phyloP scores from a whole-genome alignment of 2,113 vertebrate genomes.

The Abramis brama region DNA sequence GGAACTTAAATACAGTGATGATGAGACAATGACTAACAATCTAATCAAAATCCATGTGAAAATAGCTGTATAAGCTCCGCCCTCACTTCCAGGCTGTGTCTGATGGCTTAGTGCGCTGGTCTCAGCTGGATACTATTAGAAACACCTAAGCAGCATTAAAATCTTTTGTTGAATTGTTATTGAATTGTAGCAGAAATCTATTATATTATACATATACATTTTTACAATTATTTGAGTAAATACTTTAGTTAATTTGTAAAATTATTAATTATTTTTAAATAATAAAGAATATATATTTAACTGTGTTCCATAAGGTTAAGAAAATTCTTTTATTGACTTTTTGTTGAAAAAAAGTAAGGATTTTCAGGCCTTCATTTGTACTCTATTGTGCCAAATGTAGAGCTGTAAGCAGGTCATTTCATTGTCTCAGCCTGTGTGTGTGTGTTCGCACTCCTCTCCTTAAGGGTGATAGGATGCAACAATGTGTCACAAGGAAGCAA shows the following conservation, averaged over 20 bases:
- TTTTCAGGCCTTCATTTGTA: background rate
- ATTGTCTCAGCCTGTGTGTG: background rate
- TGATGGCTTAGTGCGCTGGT: no score
- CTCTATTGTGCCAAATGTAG: background rate
- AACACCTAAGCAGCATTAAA: no score
- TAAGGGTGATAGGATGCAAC: background rate
- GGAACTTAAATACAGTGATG: no score
- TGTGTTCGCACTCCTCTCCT: background rate
- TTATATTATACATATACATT: no score
- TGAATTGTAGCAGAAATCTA: no score
- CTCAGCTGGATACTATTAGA: no score
- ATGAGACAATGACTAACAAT: no score
- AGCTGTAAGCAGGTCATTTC: background rate
- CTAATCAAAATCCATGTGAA: no score
- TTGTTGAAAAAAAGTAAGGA: background rate
- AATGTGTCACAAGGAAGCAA: conserved; percentile 5
- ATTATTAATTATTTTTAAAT: background rate
- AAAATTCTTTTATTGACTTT: background rate
- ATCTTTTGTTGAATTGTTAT: no score
- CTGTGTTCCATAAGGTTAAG: background rate
- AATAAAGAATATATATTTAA: background rate
- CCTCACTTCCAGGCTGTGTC: no score
- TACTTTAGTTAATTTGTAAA: background rate
- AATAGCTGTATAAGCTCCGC: no score
- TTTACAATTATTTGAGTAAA: no score